Evolutionary conservation across 2,888 invertebrate species (phyloP).

Genomic region (Lasioglossum figueresi): DNA sequence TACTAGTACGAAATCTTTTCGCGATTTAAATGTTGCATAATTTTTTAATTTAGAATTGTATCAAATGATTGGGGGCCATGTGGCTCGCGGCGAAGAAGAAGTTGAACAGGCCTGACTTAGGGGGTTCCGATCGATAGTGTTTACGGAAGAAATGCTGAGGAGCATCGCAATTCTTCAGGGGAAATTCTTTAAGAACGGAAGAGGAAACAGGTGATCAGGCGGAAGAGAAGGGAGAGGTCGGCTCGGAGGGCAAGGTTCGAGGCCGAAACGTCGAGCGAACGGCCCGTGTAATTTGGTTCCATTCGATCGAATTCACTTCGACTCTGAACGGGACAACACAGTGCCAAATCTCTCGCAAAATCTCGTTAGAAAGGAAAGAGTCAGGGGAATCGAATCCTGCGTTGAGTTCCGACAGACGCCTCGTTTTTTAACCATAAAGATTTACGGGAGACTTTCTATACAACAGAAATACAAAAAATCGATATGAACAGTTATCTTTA

Average conservation of each 20-base stretch:
- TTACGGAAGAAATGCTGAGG: background rate
- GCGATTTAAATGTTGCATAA: too few relatives aligned
- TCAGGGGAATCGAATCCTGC: slow-evolving; percentile 43
- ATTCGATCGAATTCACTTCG: slow-evolving; percentile 74
- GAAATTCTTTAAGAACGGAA: slow-evolving; percentile 39
- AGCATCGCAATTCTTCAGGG: background rate
- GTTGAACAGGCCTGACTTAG: too few relatives aligned
- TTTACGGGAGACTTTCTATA: background rate
- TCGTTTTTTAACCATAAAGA: background rate
- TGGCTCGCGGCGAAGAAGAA: too few relatives aligned
- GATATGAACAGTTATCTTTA: background rate
- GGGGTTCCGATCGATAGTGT: background rate
- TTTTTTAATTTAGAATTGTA: too few relatives aligned
- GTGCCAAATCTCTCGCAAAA: slow-evolving; percentile 80
- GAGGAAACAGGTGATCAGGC: slow-evolving; percentile 33
- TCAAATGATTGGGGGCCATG: too few relatives aligned
- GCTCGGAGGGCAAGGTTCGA: slow-evolving; percentile 45
- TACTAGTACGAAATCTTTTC: too few relatives aligned
- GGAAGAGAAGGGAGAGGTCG: slow-evolving; percentile 35
- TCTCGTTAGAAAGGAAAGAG: slow-evolving; percentile 69
- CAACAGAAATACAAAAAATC: background rate
- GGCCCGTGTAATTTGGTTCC: slow-evolving; percentile 79
- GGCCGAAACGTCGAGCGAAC: slow-evolving; percentile 74
- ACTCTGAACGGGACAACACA: slow-evolving; percentile 47
- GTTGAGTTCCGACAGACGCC: background rate